Evolutionary conservation across 2,888 invertebrate species (phyloP).

Genomic region (Dryadula phaetusa): DNA sequence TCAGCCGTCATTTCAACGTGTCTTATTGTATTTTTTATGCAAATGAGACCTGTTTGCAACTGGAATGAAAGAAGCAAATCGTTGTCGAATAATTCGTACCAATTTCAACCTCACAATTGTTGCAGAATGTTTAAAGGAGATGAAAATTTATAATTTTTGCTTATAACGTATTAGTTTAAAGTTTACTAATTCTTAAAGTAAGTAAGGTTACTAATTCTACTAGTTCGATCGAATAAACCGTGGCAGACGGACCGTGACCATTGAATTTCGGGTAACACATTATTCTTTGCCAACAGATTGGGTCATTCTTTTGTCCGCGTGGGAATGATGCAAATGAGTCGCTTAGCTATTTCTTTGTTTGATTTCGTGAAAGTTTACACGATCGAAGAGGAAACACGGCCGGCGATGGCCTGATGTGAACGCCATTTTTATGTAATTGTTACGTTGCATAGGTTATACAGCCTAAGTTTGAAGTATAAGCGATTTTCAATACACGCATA

Average conservation of each 20-base stretch:
- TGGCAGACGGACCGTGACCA: constrained; percentile 65
- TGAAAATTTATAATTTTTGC: neutral
- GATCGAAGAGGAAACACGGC: constrained; percentile 82
- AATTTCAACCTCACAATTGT: neutral
- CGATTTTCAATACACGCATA: constrained; percentile 24
- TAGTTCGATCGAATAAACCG: constrained; percentile 40
- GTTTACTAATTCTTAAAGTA: constrained; percentile 14
- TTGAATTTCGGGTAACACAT: constrained; percentile 79
- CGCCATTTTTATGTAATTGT: constrained; percentile 84
- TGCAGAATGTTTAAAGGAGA: neutral
- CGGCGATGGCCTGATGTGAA: constrained; percentile 78
- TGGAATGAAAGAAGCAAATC: constrained; percentile 48
- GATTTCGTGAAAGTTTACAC: constrained; percentile 84
- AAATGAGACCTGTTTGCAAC: constrained; percentile 55
- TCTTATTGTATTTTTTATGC: constrained; percentile 71
- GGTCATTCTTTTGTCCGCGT: constrained; percentile 83
- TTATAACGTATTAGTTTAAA: neutral
- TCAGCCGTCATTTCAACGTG: constrained; percentile 67
- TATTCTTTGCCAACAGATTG: constrained; percentile 80
- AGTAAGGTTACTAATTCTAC: constrained; percentile 38
- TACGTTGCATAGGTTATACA: constrained; percentile 62
- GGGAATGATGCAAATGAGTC: constrained; percentile 83
- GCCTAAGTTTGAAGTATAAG: constrained; percentile 48
- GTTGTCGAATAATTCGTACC: constrained; percentile 35
- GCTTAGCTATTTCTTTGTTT: constrained; percentile 83